Percentiles rank a stretch among this genome's conserved stretches.
Conservation (phyloP, 2,888 invertebrate species). For the Sphaerophoria rueppellii region DNA sequence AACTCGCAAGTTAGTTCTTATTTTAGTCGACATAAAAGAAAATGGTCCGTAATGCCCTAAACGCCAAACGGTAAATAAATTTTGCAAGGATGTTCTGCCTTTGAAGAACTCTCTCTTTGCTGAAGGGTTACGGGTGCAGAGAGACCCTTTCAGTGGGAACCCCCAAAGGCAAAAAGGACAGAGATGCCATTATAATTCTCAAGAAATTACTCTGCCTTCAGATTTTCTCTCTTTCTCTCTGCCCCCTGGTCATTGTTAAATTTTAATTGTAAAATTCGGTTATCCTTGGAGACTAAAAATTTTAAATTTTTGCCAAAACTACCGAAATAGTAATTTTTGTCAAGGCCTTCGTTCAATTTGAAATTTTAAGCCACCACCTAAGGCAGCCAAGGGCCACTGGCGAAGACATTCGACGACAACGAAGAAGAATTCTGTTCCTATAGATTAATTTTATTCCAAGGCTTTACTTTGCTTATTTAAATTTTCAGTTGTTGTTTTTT, state of each 20-base stretch:
- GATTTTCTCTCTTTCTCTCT: slow-evolving; percentile 2
- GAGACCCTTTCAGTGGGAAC: not conserved
- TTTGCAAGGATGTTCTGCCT: slow-evolving; percentile 44
- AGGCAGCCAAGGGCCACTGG: too few relatives aligned
- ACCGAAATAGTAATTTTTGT: not conserved
- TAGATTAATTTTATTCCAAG: slow-evolving; percentile 29
- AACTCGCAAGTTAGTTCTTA: slow-evolving; percentile 9
- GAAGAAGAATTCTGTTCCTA: slow-evolving; percentile 9
- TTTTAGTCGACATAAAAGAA: slow-evolving; percentile 46
- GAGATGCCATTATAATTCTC: slow-evolving; percentile 9
- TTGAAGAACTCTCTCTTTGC: slow-evolving; percentile 25
- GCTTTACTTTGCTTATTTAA: slow-evolving; percentile 23
- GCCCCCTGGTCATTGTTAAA: slow-evolving; percentile 6
- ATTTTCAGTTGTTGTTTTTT: not conserved
- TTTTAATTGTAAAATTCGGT: slow-evolving; percentile 37
- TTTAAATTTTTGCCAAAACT: slow-evolving; percentile 5
- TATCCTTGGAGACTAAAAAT: slow-evolving; percentile 12
- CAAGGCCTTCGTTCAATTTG: not conserved
- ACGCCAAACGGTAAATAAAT: slow-evolving; percentile 60
- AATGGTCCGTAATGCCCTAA: slow-evolving; percentile 23
- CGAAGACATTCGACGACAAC: not conserved
- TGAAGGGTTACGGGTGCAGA: not conserved
- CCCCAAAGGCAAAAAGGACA: slow-evolving; percentile 35
- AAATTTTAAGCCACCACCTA: slow-evolving; percentile 1
- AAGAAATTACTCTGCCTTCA: slow-evolving; percentile 26